phyloP scores from a whole-genome alignment of 2,797 vertebrate species.

The Tokudaia muenninki region DNA sequence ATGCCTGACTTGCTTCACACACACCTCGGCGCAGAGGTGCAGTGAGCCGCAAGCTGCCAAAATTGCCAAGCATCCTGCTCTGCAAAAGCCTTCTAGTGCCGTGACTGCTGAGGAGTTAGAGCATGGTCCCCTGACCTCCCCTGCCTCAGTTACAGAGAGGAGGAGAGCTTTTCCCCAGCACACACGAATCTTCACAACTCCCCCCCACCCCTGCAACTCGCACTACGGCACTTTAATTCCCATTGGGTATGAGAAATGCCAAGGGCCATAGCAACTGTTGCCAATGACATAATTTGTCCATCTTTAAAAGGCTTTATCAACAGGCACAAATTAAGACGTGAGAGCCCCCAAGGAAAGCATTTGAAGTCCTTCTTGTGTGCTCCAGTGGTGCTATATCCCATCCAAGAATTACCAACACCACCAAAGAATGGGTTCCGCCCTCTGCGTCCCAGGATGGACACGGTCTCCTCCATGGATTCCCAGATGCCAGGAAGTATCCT shows the following conservation, averaged over 20 bases:
- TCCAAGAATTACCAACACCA: not conserved
- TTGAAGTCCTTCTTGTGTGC: not conserved
- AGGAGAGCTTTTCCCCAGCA: not conserved
- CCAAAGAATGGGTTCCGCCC: too few species aligned
- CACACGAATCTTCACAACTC: not conserved
- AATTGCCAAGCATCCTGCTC: not conserved
- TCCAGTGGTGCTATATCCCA: not conserved
- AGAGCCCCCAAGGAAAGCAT: not conserved
- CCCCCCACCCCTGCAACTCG: not conserved
- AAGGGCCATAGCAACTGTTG: not conserved
- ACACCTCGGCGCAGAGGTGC: not conserved
- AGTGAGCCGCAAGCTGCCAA: too few species aligned
- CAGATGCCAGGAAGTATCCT: not conserved
- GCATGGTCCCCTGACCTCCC: not conserved
- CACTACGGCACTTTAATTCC: not conserved
- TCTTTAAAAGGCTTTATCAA: slow-evolving; percentile 11
- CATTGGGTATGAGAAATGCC: not conserved
- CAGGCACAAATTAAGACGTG: not conserved
- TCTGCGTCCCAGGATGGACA: not conserved
- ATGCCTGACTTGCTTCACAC: not conserved
- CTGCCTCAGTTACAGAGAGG: not conserved
- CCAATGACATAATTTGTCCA: not conserved
- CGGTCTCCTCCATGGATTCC: not conserved
- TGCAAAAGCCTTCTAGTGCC: not conserved
- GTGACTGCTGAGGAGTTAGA: not conserved